These are phyloP conservation scores for Octodon degus DNA, from an alignment of 2,113 vertebrate genomes.

Conservation along the genomic window DNA sequence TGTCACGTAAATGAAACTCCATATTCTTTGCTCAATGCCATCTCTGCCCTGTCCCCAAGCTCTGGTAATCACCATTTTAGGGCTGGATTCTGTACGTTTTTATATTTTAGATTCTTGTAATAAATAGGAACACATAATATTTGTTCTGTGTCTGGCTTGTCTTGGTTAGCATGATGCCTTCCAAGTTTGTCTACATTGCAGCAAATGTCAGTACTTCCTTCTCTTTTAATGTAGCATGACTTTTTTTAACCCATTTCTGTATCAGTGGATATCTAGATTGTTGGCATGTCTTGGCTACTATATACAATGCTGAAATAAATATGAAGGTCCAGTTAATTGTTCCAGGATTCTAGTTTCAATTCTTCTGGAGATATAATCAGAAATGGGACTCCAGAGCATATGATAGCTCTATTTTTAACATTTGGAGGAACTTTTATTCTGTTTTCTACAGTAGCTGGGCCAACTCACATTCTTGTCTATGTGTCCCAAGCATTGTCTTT, in stretches of 20 bases:
- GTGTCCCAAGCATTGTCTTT: not conserved
- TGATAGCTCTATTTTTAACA: no score
- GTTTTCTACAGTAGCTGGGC: no score
- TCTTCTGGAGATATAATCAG: not conserved
- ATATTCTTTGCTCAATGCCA: no score
- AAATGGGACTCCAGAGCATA: not conserved
- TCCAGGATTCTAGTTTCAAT: not conserved
- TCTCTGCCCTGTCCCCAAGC: not conserved
- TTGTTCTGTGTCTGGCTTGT: not conserved
- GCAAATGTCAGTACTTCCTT: not conserved
- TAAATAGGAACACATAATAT: not conserved
- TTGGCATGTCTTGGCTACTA: not conserved
- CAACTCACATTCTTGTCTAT: not conserved
- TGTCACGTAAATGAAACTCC: not conserved
- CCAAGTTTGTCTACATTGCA: not conserved
- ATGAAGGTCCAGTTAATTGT: not conserved
- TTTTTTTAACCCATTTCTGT: not conserved
- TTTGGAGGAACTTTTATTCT: no score
- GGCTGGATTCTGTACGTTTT: not conserved
- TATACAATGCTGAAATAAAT: not conserved
- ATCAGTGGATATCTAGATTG: not conserved
- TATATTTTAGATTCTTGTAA: not conserved
- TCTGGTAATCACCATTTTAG: not conserved
- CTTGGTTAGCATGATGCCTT: not conserved
- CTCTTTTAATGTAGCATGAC: not conserved